Evolutionary conservation across 2,113 vertebrate genomes (phyloP).

Genomic region (Actenoides lindsayi): DNA sequence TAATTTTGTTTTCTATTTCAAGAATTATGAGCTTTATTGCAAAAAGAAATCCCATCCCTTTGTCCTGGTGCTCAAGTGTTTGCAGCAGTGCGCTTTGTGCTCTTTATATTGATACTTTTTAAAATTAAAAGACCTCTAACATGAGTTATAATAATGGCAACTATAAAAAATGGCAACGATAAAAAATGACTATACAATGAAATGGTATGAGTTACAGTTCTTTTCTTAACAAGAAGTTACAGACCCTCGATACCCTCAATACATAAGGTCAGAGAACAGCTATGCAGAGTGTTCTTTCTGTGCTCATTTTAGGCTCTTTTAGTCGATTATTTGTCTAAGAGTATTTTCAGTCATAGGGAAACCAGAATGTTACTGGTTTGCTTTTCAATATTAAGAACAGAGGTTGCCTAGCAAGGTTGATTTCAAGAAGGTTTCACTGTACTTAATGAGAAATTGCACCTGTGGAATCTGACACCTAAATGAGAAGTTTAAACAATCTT

Average conservation of each 20-base stretch:
- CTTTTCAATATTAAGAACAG: not conserved
- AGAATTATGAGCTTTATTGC: not conserved
- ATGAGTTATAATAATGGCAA: not conserved
- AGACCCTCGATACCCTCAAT: not conserved
- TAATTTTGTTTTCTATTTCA: not conserved
- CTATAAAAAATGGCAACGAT: no score
- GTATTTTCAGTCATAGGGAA: not conserved
- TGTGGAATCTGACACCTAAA: conserved; percentile 67
- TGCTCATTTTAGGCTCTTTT: not conserved
- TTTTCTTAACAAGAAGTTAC: not conserved
- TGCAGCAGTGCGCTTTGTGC: not conserved
- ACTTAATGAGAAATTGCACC: conserved; percentile 68
- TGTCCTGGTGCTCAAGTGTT: not conserved
- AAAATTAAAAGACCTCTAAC: not conserved
- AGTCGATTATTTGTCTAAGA: not conserved
- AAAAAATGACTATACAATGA: not conserved
- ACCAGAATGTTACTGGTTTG: conserved; percentile 1
- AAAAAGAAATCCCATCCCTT: not conserved
- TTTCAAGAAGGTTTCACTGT: conserved; percentile 52
- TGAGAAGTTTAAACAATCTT: conserved; percentile 66
- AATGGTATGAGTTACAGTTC: not conserved
- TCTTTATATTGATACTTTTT: not conserved
- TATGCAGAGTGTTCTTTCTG: fast-evolving
- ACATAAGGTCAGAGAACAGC: not conserved
- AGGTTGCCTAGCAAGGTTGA: conserved; percentile 12